phyloP scores from a whole-genome alignment of 2,113 vertebrate species.

The Cyphomyrus discorhynchus region DNA sequence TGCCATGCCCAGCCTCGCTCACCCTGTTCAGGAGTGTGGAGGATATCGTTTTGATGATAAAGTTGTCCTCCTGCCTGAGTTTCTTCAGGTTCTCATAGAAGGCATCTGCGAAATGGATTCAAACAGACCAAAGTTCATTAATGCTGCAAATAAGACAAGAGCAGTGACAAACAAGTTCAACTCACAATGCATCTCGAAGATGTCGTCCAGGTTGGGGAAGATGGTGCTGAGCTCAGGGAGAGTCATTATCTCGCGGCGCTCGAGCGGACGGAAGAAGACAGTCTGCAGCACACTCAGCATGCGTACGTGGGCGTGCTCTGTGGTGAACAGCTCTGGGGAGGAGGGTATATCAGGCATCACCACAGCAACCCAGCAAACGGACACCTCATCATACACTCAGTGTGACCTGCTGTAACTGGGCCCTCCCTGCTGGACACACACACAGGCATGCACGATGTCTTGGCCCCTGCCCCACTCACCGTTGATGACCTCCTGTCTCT shows the following conservation, averaged over 20 bases:
- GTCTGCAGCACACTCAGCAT: conserved; percentile 80
- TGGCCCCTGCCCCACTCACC: conserved; percentile 50
- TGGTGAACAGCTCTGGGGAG: conserved; percentile 72
- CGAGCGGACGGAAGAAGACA: conserved; percentile 75
- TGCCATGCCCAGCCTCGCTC: conserved; percentile 28
- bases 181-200: conserved; percentile 82
- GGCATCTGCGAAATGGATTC: conserved; percentile 50
- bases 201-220: conserved; percentile 80
- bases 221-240: conserved; percentile 60
- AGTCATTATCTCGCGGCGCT: conserved; percentile 55
- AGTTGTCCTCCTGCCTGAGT: conserved; percentile 66
- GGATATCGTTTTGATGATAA: conserved; percentile 70
- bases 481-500: conserved; percentile 86
- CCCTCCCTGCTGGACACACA: neutral
- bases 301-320: conserved; percentile 77
- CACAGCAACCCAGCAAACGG: neutral
- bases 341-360: neutral
- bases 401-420: neutral
- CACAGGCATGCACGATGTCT: neutral
- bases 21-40: conserved; percentile 72
- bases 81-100: conserved; percentile 79
- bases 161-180: neutral
- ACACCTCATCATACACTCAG: neutral
- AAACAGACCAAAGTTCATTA: neutral
- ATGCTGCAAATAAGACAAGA: neutral